Evolutionary conservation across 2,797 vertebrate species (phyloP).

Genomic region (Neomorphus geoffroyi): DNA sequence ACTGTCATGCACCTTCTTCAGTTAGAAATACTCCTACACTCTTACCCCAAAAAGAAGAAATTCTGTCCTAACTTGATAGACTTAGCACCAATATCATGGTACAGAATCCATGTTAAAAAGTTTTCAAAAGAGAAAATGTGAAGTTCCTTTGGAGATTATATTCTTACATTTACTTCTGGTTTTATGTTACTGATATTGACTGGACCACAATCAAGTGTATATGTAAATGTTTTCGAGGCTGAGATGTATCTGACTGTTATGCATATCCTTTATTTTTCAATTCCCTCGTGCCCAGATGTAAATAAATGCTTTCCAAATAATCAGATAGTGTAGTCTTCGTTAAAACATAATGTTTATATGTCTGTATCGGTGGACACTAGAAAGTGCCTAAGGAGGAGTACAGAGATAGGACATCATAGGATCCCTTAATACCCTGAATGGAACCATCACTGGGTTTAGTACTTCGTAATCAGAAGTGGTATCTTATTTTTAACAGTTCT

Average conservation of each 20-base stretch:
- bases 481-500: not conserved
- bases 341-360: not conserved
- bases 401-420: not conserved
- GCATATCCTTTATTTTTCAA: fast-evolving
- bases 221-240: not conserved
- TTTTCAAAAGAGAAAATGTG: not conserved
- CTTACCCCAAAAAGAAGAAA: not conserved
- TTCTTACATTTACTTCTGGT: not conserved
- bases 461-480: not conserved
- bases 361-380: not conserved
- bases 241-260: not conserved
- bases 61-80: not conserved
- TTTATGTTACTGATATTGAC: fast-evolving
- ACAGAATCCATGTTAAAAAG: not conserved
- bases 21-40: not conserved
- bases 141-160: not conserved
- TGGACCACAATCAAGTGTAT: not conserved
- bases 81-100: not conserved
- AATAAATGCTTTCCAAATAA: not conserved
- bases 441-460: not conserved
- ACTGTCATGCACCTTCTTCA: fast-evolving
- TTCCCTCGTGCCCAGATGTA: not conserved
- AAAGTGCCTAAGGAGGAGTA: not conserved
- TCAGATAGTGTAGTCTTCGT: not conserved
- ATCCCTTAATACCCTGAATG: not conserved